phyloP scores from a whole-genome alignment of 2,888 invertebrate species.

The Onthophagus sagittarius region DNA sequence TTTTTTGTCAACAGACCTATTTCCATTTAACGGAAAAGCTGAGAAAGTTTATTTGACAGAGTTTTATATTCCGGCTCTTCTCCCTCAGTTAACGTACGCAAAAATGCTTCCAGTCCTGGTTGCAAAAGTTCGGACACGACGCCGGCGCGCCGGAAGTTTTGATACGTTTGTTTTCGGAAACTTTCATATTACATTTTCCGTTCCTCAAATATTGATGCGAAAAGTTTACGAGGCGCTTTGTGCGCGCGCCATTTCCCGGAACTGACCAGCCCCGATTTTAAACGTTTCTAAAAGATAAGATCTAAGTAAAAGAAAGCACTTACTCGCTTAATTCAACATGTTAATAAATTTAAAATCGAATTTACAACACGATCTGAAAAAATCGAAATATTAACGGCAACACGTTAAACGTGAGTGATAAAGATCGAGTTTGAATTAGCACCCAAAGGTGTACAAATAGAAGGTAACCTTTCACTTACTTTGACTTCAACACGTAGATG shows the following conservation, averaged over 20 bases:
- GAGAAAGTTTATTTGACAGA: constrained; percentile 24
- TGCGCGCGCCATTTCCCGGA: constrained; percentile 4
- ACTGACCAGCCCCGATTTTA: not conserved
- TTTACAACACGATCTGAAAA: not conserved
- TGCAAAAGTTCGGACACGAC: not conserved
- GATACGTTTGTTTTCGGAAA: constrained; percentile 25
- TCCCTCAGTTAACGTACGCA: constrained; percentile 10
- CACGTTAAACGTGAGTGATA: not conserved
- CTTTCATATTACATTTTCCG: constrained; percentile 26
- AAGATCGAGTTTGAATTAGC: not conserved
- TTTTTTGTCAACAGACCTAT: constrained; percentile 13
- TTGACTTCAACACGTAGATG: not conserved
- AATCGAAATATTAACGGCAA: not conserved
- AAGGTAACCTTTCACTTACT: constrained; percentile 1
- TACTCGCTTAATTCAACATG: not conserved
- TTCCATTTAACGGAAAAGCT: constrained; percentile 18
- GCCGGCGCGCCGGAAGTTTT: constrained; percentile 13
- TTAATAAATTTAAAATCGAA: not conserved
- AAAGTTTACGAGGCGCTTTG: constrained; percentile 24
- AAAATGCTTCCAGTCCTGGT: not conserved
- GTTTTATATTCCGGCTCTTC: constrained; percentile 21
- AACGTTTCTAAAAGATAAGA: not conserved
- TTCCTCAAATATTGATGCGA: constrained; percentile 26
- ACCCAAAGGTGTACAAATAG: not conserved
- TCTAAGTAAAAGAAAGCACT: not conserved